Conservation (phyloP, 2,888 invertebrate genomes). For the Catocala nupta region DNA sequence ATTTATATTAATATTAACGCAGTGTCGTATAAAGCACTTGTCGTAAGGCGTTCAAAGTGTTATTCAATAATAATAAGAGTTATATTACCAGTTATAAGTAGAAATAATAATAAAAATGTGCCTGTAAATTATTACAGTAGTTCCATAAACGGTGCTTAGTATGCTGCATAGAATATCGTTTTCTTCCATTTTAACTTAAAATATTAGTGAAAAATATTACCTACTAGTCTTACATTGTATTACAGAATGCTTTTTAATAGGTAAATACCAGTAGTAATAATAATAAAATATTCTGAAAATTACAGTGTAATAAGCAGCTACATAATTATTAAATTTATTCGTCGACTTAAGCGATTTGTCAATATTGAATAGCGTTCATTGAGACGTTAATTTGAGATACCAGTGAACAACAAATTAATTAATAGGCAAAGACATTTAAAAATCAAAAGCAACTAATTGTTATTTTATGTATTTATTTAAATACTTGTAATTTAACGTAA, state of each 20-base stretch:
- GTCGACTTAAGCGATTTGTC: not conserved
- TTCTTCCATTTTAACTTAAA: conserved; percentile 64
- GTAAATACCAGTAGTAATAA: conserved; percentile 42
- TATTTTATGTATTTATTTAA: not conserved
- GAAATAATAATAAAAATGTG: conserved; percentile 64
- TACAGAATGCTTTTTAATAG: conserved; percentile 50
- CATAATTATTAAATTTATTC: not conserved
- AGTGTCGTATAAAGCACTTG: not conserved
- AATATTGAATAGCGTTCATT: too few species aligned
- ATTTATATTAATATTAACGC: not conserved
- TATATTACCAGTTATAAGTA: conserved; percentile 56
- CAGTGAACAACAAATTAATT: not conserved
- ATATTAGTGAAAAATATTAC: conserved; percentile 62
- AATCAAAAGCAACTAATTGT: not conserved
- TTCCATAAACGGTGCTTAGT: conserved; percentile 74
- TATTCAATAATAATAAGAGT: conserved; percentile 43
- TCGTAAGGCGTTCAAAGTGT: conserved; percentile 46
- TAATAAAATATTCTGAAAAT: conserved; percentile 1
- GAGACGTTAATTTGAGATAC: not conserved
- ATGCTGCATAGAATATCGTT: conserved; percentile 55
- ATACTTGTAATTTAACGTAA: not conserved
- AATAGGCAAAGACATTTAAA: not conserved
- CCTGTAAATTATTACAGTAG: conserved; percentile 70
- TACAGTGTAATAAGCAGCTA: conserved; percentile 10
- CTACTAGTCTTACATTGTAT: conserved; percentile 73